Evolutionary conservation across 2,797 vertebrate species (phyloP).

Genomic region (Netta rufina): DNA sequence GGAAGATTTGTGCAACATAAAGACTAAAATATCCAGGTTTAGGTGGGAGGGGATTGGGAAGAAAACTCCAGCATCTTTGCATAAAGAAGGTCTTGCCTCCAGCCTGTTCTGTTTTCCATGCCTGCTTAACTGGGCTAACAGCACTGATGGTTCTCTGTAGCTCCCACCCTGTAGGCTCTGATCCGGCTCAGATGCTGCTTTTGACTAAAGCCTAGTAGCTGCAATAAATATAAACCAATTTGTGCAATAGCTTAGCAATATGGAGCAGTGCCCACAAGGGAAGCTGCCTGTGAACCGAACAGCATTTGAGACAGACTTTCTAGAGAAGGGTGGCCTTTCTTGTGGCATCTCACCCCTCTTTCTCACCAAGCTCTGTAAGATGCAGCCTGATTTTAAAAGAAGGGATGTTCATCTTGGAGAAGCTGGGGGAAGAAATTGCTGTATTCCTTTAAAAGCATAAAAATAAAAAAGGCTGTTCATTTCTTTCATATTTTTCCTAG

Average conservation of each 20-base stretch:
- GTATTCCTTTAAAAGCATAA: slow-evolving; percentile 60
- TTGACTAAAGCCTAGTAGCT: not conserved
- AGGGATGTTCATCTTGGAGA: not conserved
- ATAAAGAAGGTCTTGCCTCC: not conserved
- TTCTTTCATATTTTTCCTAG: slow-evolving; percentile 76
- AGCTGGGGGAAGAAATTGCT: slow-evolving; percentile 4
- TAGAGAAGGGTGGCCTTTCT: not conserved
- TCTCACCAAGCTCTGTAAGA: not conserved
- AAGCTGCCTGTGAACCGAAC: not conserved
- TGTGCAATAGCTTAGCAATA: not conserved
- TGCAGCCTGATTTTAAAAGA: not conserved
- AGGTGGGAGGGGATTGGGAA: not conserved
- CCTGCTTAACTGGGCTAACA: not conserved
- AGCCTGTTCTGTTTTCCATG: not conserved
- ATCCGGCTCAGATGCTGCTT: not conserved
- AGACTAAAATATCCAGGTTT: not conserved
- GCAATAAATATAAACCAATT: slow-evolving; percentile 10
- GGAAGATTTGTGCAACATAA: not conserved
- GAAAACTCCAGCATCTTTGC: not conserved
- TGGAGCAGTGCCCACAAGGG: not conserved
- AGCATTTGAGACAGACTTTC: not conserved
- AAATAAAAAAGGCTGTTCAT: slow-evolving; percentile 62
- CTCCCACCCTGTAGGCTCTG: fast-evolving
- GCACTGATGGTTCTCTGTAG: not conserved
- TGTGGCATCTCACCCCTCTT: fast-evolving